Evolutionary conservation across 2,797 vertebrate species (phyloP).

Genomic region (Fratercula arctica): DNA sequence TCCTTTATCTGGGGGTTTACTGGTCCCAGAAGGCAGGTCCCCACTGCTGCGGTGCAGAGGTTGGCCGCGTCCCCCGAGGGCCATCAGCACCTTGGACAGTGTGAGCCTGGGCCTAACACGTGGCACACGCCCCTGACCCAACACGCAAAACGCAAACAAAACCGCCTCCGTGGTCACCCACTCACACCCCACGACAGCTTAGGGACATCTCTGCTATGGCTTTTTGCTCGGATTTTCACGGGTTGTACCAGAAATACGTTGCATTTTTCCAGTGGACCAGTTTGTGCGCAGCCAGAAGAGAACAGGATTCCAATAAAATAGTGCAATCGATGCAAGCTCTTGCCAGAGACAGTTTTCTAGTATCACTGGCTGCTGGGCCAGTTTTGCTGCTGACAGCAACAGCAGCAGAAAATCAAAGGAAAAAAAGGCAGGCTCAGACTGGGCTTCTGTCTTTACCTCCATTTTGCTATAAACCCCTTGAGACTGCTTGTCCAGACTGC

Average conservation of each 20-base stretch:
- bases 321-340: not conserved
- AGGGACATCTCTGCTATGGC: not conserved
- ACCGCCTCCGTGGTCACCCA: rapidly evolving
- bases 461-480: not conserved
- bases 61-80: rapidly evolving
- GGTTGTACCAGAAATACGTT: not conserved
- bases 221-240: not conserved
- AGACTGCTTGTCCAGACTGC: not conserved
- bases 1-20: not conserved
- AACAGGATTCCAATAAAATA: not conserved
- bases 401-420: not conserved
- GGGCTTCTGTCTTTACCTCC: not conserved
- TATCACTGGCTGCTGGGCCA: not conserved
- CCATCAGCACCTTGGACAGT: slow-evolving; percentile 57
- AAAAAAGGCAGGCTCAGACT: not conserved
- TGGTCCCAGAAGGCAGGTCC: not conserved
- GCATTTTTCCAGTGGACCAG: not conserved
- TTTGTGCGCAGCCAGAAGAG: not conserved
- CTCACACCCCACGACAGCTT: rapidly evolving
- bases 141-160: not conserved
- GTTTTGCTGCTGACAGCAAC: not conserved
- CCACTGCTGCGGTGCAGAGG: rapidly evolving
- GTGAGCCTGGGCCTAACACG: not conserved
- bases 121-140: too few species aligned
- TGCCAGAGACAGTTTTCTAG: not conserved